phyloP scores from a whole-genome alignment of 2,888 invertebrate species.

The Sialis lutaria region DNA sequence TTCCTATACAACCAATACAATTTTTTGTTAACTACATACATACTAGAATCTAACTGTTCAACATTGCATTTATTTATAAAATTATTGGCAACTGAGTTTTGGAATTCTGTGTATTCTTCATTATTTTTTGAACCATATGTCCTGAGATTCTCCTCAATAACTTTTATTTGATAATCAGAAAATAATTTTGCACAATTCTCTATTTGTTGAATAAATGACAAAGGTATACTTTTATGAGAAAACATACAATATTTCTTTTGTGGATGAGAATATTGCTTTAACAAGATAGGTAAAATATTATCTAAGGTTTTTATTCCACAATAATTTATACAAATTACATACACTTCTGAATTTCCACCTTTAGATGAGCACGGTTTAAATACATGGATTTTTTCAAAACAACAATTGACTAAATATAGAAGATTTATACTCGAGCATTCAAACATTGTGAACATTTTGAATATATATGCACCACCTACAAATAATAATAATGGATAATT shows the following conservation, averaged over 20 bases:
- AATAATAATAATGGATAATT: constrained; percentile 12
- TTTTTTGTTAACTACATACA: neutral
- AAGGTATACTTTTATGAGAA: constrained; percentile 35
- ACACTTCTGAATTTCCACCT: constrained; percentile 87
- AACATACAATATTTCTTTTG: constrained; percentile 35
- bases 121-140: constrained; percentile 27
- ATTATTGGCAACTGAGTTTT: constrained; percentile 30
- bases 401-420: constrained; percentile 58
- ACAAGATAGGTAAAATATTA: constrained; percentile 20
- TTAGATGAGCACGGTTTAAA: constrained; percentile 89
- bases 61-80: constrained; percentile 42
- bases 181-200: constrained; percentile 46
- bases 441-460: constrained; percentile 84
- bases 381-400: constrained; percentile 54
- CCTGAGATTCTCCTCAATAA: constrained; percentile 47
- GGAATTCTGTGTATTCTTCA: constrained; percentile 13
- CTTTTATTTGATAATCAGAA: constrained; percentile 44
- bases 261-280: constrained; percentile 26
- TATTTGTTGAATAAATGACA: constrained; percentile 44
- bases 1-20: neutral
- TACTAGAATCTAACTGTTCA: constrained; percentile 22
- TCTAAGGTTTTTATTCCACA: constrained; percentile 25
- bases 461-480: constrained; percentile 56
- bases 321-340: constrained; percentile 56
- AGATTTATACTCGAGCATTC: constrained; percentile 66